Percentiles rank a stretch among this genome's conserved stretches.
Conservation (phyloP, 2,113 vertebrate genomes). For the Pterophyllum scalare region DNA sequence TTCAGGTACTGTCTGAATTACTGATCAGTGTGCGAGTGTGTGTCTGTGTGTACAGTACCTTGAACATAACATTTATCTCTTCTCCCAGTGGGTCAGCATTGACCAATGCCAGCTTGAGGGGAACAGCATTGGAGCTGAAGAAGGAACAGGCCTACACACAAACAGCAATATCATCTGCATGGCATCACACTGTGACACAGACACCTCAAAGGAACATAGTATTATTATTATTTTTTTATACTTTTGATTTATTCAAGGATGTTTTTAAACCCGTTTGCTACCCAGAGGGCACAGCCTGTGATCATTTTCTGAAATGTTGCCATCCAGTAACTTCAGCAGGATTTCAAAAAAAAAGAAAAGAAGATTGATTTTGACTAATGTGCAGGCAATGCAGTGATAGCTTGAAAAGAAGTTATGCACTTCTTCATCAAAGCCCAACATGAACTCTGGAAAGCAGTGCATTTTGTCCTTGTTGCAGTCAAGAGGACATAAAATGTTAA, state of each 20-base stretch:
- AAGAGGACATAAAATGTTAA: neutral
- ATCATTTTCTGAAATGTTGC: neutral
- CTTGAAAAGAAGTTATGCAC: neutral
- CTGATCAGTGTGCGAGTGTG: neutral
- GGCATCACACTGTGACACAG: neutral
- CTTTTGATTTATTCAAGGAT: neutral
- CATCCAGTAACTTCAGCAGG: neutral
- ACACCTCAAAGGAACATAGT: neutral
- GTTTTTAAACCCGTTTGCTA: neutral
- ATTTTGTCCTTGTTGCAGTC: neutral
- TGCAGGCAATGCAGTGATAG: neutral
- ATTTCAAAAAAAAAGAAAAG: neutral
- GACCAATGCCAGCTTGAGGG: constrained; percentile 91
- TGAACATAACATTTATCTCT: constrained; percentile 99
- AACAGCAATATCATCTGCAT: neutral
- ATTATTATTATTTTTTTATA: neutral
- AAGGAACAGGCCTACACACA: constrained; percentile 93
- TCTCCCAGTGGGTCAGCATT: constrained; percentile 95
- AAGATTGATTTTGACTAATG: neutral
- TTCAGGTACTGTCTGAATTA: neutral
- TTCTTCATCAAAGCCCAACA: neutral
- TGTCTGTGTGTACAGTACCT: constrained; percentile 80
- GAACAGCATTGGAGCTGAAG: constrained; percentile 98
- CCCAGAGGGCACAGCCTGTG: neutral
- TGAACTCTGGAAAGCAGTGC: neutral